phyloP scores from a whole-genome alignment of 92 coral and sea anemone species.

The Parazoanthus darwini region DNA sequence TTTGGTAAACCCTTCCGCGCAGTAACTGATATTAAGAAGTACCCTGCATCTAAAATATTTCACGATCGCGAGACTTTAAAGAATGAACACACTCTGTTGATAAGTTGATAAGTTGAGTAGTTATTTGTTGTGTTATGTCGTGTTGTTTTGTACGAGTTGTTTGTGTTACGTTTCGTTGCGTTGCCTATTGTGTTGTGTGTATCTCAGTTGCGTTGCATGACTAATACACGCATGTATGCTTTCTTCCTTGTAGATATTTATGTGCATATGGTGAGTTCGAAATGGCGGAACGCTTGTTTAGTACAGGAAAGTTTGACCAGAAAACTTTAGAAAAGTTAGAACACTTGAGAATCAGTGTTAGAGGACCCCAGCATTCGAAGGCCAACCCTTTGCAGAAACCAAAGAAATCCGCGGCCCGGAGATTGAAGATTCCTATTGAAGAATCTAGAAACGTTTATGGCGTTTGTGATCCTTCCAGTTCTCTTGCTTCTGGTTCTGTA shows the following conservation, averaged over 20 bases:
- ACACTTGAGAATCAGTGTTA: slow-evolving; percentile 60
- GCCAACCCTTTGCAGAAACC: slow-evolving; percentile 57
- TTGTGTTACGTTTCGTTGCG: background rate
- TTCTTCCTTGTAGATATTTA: slow-evolving; percentile 30
- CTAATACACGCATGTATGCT: background rate
- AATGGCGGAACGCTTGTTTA: slow-evolving; percentile 68
- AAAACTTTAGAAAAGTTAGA: slow-evolving; percentile 48
- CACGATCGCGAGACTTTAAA: background rate
- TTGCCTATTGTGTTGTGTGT: background rate
- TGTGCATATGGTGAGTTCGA: slow-evolving; percentile 66
- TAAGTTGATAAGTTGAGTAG: background rate
- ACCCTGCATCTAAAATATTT: background rate
- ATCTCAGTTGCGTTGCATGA: background rate
- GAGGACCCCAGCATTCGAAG: slow-evolving; percentile 51
- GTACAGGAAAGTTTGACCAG: slow-evolving; percentile 41
- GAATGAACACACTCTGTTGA: background rate
- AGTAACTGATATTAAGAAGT: background rate
- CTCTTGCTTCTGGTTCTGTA: slow-evolving; percentile 62
- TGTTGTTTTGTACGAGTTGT: background rate
- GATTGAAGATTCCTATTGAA: slow-evolving; percentile 73
- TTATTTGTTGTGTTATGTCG: background rate
- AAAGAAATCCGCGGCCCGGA: slow-evolving; percentile 69
- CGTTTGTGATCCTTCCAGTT: slow-evolving; percentile 81
- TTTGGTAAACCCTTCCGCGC: too few relatives aligned
- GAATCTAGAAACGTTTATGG: slow-evolving; percentile 91